Percentiles rank a stretch among this genome's conserved stretches.
Conservation (phyloP, 2,113 vertebrate species). For the Progne subis region DNA sequence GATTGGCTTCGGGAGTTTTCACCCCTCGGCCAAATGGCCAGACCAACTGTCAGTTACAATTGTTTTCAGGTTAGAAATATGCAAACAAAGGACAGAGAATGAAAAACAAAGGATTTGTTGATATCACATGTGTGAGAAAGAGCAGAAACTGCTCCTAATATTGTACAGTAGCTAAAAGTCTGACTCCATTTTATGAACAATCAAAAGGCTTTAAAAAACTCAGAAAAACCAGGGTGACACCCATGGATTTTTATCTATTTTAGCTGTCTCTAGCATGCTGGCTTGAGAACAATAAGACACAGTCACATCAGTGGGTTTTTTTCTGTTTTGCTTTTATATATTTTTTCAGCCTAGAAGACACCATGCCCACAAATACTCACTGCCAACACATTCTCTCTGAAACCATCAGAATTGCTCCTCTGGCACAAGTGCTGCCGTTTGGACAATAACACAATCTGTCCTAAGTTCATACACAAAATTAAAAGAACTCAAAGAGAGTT, state of each 20-base stretch:
- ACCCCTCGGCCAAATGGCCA: no score
- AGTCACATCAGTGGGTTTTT: neutral
- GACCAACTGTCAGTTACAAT: no score
- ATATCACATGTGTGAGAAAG: no score
- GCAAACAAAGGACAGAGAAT: no score
- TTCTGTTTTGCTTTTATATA: neutral
- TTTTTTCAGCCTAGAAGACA: neutral
- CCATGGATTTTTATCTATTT: neutral
- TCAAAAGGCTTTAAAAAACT: no score
- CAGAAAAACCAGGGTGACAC: no score
- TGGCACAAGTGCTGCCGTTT: neutral
- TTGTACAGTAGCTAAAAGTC: no score
- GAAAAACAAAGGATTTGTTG: no score
- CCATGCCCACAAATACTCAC: neutral
- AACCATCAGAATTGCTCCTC: neutral
- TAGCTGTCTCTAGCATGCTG: neutral
- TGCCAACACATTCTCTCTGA: neutral
- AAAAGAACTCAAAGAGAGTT: neutral
- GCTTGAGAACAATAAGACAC: neutral
- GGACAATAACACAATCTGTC: neutral
- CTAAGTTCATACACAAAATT: neutral
- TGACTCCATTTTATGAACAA: no score
- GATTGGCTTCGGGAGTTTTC: no score
- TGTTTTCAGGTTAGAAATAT: no score
- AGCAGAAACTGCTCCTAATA: no score